Evolutionary conservation across 2,113 vertebrate species (phyloP).

Genomic region (Carassius gibelio): DNA sequence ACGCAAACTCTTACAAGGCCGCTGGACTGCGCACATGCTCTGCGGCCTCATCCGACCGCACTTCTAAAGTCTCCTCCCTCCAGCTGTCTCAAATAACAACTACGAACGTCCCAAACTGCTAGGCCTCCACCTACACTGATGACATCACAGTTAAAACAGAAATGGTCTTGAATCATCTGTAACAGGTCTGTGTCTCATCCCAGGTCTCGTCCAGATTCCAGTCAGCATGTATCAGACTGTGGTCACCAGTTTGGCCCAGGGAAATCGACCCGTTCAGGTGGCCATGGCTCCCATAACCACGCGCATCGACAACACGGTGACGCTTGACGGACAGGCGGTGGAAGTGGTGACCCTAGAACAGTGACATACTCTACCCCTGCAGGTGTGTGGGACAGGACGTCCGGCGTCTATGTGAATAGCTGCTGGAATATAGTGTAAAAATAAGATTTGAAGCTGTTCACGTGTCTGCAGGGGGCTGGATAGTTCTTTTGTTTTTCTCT

Average conservation of each 20-base stretch:
- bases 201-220: constrained; percentile 95
- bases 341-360: constrained; percentile 97
- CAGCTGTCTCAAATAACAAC: constrained; percentile 35
- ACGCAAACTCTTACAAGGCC: constrained; percentile 46
- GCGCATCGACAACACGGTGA: constrained; percentile 91
- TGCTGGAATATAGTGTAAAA: constrained; percentile 60
- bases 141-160: background rate
- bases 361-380: constrained; percentile 57
- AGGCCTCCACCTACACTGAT: background rate
- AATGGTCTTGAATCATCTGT: constrained; percentile 22
- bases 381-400: constrained; percentile 42
- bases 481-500: constrained; percentile 59
- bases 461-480: constrained; percentile 64
- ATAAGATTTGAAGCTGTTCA: constrained; percentile 67
- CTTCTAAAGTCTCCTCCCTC: constrained; percentile 30
- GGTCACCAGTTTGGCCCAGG: constrained; percentile 95
- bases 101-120: background rate
- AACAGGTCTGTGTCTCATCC: constrained; percentile 40
- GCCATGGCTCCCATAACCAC: constrained; percentile 95
- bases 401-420: constrained; percentile 3
- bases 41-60: background rate
- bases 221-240: constrained; percentile 99
- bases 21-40: constrained; percentile 9
- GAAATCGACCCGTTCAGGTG: constrained; percentile 95
- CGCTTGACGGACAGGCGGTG: constrained; percentile 94